Conservation (phyloP, 2,113 vertebrate genomes). For the Ptilonorhynchus violaceus region DNA sequence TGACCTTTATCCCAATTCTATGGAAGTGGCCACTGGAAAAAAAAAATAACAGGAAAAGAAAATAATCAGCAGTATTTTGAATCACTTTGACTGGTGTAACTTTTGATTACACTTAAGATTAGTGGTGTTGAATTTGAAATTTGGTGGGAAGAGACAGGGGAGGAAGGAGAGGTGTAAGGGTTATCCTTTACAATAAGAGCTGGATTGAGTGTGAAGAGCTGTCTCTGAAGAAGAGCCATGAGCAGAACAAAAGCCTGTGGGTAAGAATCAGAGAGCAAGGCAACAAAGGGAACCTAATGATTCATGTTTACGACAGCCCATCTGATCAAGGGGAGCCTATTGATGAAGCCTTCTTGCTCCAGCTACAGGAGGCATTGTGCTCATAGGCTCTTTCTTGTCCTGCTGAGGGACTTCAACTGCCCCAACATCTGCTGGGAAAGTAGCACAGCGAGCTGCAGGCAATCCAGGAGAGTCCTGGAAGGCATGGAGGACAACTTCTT, state of each 20-base stretch:
- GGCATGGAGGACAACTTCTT: neutral
- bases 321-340: neutral
- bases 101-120: neutral
- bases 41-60: neutral
- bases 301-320: neutral
- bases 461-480: neutral
- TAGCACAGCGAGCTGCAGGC: neutral
- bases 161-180: neutral
- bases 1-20: neutral
- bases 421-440: fast-evolving
- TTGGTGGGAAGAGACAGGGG: neutral
- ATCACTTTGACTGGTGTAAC: neutral
- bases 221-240: neutral
- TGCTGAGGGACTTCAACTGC: neutral
- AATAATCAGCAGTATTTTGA: neutral
- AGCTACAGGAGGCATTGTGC: fast-evolving
- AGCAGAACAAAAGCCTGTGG: neutral
- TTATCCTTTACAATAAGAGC: neutral
- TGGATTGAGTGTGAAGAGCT: neutral
- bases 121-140: neutral
- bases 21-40: neutral
- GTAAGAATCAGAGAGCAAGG: neutral
- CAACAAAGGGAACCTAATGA: neutral
- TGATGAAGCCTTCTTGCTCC: neutral
- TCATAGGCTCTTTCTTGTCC: neutral